Conservation (phyloP, 2,113 vertebrate genomes). For the Micronisus gabar region DNA sequence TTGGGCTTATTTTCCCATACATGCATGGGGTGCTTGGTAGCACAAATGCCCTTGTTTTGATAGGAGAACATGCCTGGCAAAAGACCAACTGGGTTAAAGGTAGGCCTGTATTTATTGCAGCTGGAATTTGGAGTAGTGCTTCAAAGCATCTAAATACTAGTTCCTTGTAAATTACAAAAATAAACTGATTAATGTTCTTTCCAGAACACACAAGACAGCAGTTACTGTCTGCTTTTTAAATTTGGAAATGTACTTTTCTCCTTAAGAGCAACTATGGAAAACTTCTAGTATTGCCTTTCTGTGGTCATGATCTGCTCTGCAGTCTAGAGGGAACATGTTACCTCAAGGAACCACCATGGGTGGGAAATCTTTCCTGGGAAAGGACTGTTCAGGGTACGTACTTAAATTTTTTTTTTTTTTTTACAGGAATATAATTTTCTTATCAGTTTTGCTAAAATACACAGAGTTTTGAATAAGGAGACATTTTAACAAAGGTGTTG, state of each 20-base stretch:
- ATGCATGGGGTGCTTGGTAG: background rate
- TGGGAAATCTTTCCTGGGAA: constrained; percentile 27
- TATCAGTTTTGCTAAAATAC: background rate
- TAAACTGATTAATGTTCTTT: constrained; percentile 59
- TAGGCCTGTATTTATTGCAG: background rate
- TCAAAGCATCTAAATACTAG: background rate
- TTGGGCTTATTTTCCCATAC: constrained; percentile 15
- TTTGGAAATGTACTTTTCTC: constrained; percentile 35
- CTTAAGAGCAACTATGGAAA: constrained; percentile 41
- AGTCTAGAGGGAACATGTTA: background rate
- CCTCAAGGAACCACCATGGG: background rate
- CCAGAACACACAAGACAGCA: constrained; percentile 4
- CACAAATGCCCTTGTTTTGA: background rate
- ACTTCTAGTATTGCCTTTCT: background rate
- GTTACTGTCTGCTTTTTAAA: constrained; percentile 46
- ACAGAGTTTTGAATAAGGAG: background rate
- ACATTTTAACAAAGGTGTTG: background rate
- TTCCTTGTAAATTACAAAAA: constrained; percentile 54
- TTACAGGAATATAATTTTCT: background rate
- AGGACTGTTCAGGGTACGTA: background rate
- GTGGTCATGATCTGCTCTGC: background rate
- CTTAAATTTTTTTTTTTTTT: background rate
- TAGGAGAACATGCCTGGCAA: constrained; percentile 33
- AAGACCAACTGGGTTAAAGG: constrained; percentile 38
- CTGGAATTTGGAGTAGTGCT: background rate